Base-by-base conservation (phyloP, 2,797 vertebrate genomes). In the Ptychobarbus kaznakovi region DNA sequence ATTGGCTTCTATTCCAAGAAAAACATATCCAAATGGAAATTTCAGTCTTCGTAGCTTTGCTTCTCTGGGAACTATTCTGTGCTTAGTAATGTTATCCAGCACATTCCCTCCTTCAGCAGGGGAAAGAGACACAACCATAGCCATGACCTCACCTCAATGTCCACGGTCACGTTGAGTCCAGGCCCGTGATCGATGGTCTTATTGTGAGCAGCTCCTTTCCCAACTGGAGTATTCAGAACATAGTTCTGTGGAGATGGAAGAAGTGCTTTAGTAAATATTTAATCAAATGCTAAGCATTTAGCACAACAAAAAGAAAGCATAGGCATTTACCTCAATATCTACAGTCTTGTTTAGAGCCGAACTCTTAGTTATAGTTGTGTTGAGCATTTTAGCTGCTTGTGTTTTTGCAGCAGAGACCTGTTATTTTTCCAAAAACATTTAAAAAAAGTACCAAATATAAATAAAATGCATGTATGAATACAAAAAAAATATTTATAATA, bases 141-240 rank as follows among this genome's bases (percentile, higher is more conserved):
- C 44, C 9, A 6, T 82, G 12, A 46, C 13, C 86, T 82, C 91
- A 95, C 95, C 93, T 93, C 92, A 3, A 95, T 74, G 87, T 95
- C 95, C 61, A 95, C 84, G 0, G 95, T 96, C n/a, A 92, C 88
- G n/a, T 95, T 95, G 18, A 94, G 91, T 10, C 80, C 86, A 6
- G 82, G 61, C 65, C 89, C 92, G 70, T 58, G 63, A 74, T 94
- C 95, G 66, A 95, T 70, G 0, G 94, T 94, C 58, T 92, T 88
- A 56, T 95, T 95, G 3, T 93, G 92, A 16, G 80, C 83, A 0
- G 86, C 81, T 78, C 87, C 92, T 89, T 95, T 96, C 81, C 92
- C 90, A 1, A 90, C 87, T 6, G 95, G 95, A 0, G 95, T 95
- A 70, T 58, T 90, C 88, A 94, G 77, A 4, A 92, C 86, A 0